A percentile compares a stretch with the other conserved stretches of the same genome.
phyloP scores from a whole-genome alignment of 2,113 vertebrate species.

The Coregonus clupeaformis region DNA sequence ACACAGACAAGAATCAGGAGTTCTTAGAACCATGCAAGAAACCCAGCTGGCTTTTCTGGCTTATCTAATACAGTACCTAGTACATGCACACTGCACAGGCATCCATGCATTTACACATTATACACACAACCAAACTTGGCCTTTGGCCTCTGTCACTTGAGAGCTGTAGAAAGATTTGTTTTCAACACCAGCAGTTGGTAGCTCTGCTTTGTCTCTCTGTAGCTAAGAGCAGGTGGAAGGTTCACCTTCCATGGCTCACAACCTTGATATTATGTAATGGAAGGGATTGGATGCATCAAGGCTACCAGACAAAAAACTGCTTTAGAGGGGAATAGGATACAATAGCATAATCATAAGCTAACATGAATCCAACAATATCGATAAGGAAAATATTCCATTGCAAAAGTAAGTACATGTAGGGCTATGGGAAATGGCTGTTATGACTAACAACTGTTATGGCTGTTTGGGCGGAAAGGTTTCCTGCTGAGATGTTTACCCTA shows the following conservation, averaged over 20 bases:
- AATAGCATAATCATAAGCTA: not conserved
- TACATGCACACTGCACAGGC: not conserved
- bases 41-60: not conserved
- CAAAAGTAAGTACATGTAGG: no score
- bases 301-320: not conserved
- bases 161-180: not conserved
- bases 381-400: not conserved
- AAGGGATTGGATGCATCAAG: not conserved
- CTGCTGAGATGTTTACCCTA: not conserved
- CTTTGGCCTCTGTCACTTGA: not conserved
- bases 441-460: not conserved
- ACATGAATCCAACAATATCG: not conserved
- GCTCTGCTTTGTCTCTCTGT: not conserved
- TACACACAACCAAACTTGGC: not conserved
- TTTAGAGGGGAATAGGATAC: not conserved
- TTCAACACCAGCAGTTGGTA: not conserved
- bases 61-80: not conserved
- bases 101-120: not conserved
- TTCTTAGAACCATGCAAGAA: not conserved
- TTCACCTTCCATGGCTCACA: not conserved
- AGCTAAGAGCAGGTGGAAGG: not conserved
- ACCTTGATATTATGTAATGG: not conserved
- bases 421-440: no score
- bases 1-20: slow-evolving; percentile 29
- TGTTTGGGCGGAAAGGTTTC: not conserved